These are phyloP conservation scores for Eudorcas thomsonii DNA, from an alignment of 2,113 vertebrate genomes.

Conservation along the genomic window DNA sequence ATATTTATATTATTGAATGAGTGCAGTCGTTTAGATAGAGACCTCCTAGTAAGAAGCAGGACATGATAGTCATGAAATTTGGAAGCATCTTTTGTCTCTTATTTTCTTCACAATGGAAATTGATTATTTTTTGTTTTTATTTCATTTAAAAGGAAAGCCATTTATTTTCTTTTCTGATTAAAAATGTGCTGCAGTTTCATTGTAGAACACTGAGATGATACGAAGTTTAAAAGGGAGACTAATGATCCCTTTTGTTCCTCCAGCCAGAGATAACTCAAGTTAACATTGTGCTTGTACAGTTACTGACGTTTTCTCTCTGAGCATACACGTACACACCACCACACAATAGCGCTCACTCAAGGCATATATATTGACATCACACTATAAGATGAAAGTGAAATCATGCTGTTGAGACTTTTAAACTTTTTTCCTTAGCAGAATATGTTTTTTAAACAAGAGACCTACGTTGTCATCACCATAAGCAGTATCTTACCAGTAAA, in stretches of 20 bases:
- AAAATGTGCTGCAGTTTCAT: background rate
- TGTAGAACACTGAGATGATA: background rate
- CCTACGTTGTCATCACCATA: background rate
- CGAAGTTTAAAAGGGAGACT: background rate
- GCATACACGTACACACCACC: background rate
- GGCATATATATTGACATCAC: background rate
- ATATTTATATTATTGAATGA: background rate
- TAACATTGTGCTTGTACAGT: background rate
- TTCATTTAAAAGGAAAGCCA: background rate
- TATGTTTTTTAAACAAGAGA: background rate
- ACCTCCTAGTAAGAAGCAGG: background rate
- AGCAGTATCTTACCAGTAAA: background rate
- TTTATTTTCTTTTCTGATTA: background rate
- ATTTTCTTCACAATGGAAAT: background rate
- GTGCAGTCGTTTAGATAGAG: background rate
- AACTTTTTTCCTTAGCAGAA: background rate
- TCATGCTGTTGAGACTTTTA: background rate
- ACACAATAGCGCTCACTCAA: background rate
- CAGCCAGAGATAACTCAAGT: background rate
- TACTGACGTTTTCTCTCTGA: background rate
- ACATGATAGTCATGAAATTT: background rate
- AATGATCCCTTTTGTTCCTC: background rate
- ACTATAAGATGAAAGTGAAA: background rate
- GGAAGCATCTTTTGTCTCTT: background rate
- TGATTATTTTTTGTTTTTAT: background rate